Base-by-base conservation (phyloP, 2,888 invertebrate species). In the Mycalesis mineus region DNA sequence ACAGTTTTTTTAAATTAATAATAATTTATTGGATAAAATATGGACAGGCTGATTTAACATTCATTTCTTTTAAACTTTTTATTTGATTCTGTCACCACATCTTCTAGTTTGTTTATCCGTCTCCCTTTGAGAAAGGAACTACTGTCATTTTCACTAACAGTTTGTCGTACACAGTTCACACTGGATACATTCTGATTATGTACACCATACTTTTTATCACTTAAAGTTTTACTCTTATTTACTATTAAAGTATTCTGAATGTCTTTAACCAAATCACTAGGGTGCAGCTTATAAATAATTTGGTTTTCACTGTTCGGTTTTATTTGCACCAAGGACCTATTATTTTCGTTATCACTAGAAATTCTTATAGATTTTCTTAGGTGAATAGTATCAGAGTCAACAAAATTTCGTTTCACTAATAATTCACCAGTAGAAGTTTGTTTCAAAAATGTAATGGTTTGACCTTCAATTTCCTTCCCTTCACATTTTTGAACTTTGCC, bases 171-270 rank as follows among this genome's bases (percentile, higher is more conserved):
- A 77, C 84, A 87, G 74, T 88, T 88, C 62, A 84, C 69, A 78
- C 69, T 85, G 72, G 88, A 76, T 75, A 86, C 80, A 80, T 80
- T 88, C 74, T 88, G 88, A 83, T 84, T 88, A 80, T 88, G 80
- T 78, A 88, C 81, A 84, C 82, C 76, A 73, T 87, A 80, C 75
- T 87, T 90, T 84, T 89, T 90, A 78, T 90, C 90, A 86, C 83
- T 78, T 67, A 86, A 71, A 68, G 72, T 83, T 78, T 87, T 88
- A 78, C 78, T 88, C 78, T 88, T 89, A 82, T 84, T 88, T 72
- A 80, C 84, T 81, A 90, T 79, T 76, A 87, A 77, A 60, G 86
- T 81, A 75, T 88, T 89, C 77, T 88, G 88, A 79, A 90, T 82
- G 78, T 90, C 89, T 80, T 89, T 89, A 69, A 87, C 87, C 68